Evolutionary conservation across 2,113 vertebrate genomes (phyloP).

Genomic region (Lathamus discolor): DNA sequence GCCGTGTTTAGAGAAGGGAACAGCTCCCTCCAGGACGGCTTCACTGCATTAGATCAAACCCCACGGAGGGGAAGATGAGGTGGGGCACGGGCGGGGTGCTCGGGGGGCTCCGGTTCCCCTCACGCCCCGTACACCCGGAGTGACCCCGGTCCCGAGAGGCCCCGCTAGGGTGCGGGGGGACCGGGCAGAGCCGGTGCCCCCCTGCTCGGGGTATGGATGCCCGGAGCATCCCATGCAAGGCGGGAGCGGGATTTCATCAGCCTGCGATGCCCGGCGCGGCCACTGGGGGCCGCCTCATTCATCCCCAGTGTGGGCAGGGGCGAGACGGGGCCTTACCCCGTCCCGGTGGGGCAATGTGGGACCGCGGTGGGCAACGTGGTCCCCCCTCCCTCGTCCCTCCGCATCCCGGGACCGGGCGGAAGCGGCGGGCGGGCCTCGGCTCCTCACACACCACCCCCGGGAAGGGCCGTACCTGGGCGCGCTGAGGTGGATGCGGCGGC

Average conservation of each 20-base stretch:
- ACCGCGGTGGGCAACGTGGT: background rate
- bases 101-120: background rate
- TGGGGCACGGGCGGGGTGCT: background rate
- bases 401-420: rapidly evolving
- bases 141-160: background rate
- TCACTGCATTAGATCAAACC: too few relatives aligned
- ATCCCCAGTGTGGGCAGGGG: background rate
- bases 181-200: too few relatives aligned
- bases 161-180: background rate
- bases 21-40: background rate
- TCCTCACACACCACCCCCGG: too few relatives aligned
- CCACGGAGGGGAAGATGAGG: rapidly evolving
- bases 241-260: slow-evolving; percentile 75
- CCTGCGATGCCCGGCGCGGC: slow-evolving; percentile 35
- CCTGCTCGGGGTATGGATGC: background rate
- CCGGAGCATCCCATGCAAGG: slow-evolving; percentile 24
- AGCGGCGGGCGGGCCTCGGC: background rate
- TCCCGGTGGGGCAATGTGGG: rapidly evolving
- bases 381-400: background rate
- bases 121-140: rapidly evolving
- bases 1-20: rapidly evolving
- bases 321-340: background rate
- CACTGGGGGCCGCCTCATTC: slow-evolving; percentile 26
- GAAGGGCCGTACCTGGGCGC: background rate
- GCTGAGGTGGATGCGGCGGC: background rate